phyloP scores from a whole-genome alignment of 2,888 invertebrate species.

The Drepanosiphum platanoidis region DNA sequence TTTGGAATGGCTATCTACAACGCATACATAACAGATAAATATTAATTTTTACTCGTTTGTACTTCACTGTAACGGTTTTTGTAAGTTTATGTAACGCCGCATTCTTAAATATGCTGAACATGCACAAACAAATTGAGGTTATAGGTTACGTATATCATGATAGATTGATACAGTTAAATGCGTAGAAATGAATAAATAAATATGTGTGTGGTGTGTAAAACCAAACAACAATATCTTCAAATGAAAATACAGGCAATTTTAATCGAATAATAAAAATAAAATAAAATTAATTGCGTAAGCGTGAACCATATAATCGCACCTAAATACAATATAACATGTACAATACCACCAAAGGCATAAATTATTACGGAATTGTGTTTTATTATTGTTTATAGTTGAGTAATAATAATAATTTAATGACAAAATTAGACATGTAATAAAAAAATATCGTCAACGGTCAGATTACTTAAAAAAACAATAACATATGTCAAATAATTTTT shows the following conservation, averaged over 20 bases:
- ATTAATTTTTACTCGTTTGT: no score
- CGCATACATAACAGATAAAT: no score
- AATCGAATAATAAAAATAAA: background rate
- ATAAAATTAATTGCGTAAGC: background rate
- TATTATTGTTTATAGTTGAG: background rate
- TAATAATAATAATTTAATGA: background rate
- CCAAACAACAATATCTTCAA: background rate
- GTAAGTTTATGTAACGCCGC: background rate
- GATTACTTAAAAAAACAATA: background rate
- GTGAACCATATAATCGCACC: background rate
- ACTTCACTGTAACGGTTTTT: background rate
- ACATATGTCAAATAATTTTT: no score
- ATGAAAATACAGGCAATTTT: background rate
- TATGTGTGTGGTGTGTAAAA: background rate
- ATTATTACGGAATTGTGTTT: background rate
- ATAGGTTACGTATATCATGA: background rate
- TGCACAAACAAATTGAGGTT: background rate
- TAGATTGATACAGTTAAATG: background rate
- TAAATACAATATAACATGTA: background rate
- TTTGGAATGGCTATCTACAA: no score
- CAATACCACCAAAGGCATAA: background rate
- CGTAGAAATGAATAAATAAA: background rate
- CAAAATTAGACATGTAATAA: background rate
- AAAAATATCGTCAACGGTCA: background rate
- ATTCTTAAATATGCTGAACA: background rate